Evolutionary conservation across 2,797 vertebrate species (phyloP), one percentile per base, ranked within the genome.

Genomic region (Halcyon smyrnensis): DNA sequence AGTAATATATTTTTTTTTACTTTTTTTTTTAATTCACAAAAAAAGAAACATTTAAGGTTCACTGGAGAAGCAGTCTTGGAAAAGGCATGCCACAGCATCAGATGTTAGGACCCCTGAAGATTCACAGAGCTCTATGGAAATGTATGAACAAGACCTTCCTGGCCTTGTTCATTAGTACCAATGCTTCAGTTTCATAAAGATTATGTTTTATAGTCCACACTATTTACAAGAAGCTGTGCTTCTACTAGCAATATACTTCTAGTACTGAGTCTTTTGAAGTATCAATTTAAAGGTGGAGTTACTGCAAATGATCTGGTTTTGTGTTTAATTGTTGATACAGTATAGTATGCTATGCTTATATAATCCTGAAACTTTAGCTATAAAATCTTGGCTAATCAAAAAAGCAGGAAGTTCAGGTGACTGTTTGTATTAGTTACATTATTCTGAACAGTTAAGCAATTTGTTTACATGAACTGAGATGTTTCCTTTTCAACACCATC

Each of bases 391-490:
- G 3, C 36, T 89, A 51, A 30, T 51, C 12, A 17, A 78, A 75
- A 48, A 37, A 50, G 65, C 36, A 36, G 12, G 9, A 51, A 39
- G 15, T 59, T 67, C 41, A 59, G 56, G 14, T 74, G 15, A 3
- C 19, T 62, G 1, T 63, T 9, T 36, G 2, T 24, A 54, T 41
- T 36, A 43, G 16, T 37, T 41, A 34, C 10, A 2, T 60, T 64
- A 37, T 41, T 37, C 34, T 80, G 30, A 89, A 24, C 11, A 67
- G n/a, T n/a, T 45, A 56, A 56, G 36, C 32, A 36, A 5, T 64
- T 34, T n/a, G 2, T 64, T 87, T 28, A 18, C 0, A 1, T 19
- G 39, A 74, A 41, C 7, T 11, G 18, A 3, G 3, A 3, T 3
- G 2, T 62, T 75, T 68, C 8, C 5, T 64, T 46, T 43, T 43